Percentiles rank a stretch among this genome's conserved stretches.
Conservation (phyloP, 2,888 invertebrate species). For the Calephelis perditalis region DNA sequence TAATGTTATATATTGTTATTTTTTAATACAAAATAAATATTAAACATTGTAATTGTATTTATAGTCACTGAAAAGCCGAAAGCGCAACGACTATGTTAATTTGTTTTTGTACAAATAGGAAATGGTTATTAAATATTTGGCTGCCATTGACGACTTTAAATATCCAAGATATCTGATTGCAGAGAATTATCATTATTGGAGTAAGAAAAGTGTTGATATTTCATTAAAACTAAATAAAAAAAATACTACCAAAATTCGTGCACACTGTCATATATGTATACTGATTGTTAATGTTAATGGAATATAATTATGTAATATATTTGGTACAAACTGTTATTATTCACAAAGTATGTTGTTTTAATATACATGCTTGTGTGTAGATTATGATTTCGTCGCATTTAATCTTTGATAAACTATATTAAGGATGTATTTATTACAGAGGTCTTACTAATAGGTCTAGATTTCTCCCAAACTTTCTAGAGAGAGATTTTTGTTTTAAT, state of each 20-base stretch:
- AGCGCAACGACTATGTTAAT: background rate
- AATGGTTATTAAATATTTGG: background rate
- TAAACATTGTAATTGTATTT: background rate
- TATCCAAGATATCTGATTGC: background rate
- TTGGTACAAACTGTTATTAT: constrained; percentile 45
- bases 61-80: background rate
- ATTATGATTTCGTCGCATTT: constrained; percentile 10
- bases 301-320: constrained; percentile 44
- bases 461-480: too few relatives aligned
- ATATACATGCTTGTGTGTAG: background rate
- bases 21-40: background rate
- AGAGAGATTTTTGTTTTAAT: too few relatives aligned
- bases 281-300: constrained; percentile 41
- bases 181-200: too few relatives aligned
- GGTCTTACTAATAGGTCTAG: too few relatives aligned
- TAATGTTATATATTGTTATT: constrained; percentile 6
- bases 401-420: constrained; percentile 4
- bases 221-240: too few relatives aligned
- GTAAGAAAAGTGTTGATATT: too few relatives aligned
- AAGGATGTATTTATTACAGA: background rate
- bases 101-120: background rate
- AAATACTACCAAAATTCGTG: background rate
- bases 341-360: constrained; percentile 8
- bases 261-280: constrained; percentile 4
- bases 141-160: background rate